Percentiles rank a stretch among this genome's conserved stretches.
These are phyloP conservation scores for Dendrocopos noguchii DNA, from an alignment of 2,113 vertebrate genomes.

Conservation along the genomic window DNA sequence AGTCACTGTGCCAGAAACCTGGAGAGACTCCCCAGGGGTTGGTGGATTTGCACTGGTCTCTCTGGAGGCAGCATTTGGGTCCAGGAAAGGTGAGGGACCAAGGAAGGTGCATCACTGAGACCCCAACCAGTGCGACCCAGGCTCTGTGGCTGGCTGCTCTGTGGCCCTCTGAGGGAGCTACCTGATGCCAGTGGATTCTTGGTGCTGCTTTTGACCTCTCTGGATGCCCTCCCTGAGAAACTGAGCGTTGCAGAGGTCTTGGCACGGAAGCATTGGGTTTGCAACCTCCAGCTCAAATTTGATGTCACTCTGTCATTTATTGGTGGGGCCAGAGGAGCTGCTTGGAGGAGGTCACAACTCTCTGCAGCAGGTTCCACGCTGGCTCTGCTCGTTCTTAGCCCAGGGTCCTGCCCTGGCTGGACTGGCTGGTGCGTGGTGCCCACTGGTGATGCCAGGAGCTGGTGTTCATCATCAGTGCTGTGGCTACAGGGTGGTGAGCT, in stretches of 20 bases:
- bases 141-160: background rate
- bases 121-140: background rate
- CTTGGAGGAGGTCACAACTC: background rate
- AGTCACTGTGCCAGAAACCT: constrained; percentile 43
- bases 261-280: background rate
- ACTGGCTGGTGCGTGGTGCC: background rate
- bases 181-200: background rate
- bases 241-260: background rate
- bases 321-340: background rate
- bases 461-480: background rate
- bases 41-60: background rate
- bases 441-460: background rate
- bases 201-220: background rate
- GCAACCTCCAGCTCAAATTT: background rate
- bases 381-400: background rate
- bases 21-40: constrained; percentile 23
- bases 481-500: background rate
- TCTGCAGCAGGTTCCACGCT: background rate
- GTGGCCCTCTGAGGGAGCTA: background rate
- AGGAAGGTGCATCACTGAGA: background rate
- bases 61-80: background rate
- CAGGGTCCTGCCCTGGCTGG: background rate
- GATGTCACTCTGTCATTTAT: background rate
- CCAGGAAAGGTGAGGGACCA: background rate
- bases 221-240: background rate